Evolutionary conservation across 2,797 vertebrate genomes (phyloP).

Genomic region (Cheirogaleus major): DNA sequence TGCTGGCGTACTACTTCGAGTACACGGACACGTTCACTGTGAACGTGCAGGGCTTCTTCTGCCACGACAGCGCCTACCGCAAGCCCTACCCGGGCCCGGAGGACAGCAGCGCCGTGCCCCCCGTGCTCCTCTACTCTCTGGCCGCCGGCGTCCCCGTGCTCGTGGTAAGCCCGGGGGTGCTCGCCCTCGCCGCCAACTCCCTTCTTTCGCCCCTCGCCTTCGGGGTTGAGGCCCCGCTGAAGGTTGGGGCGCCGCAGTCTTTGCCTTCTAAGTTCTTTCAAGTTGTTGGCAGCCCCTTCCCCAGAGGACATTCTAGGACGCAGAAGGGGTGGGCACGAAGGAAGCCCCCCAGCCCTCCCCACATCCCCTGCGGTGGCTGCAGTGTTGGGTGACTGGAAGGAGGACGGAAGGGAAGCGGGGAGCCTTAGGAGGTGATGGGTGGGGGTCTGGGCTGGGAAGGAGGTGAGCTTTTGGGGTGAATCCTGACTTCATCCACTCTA

Average conservation of each 20-base stretch:
- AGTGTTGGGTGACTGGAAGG: neutral
- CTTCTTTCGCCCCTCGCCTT: neutral
- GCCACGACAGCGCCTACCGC: conserved; percentile 96
- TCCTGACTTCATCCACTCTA: neutral
- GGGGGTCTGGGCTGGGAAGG: neutral
- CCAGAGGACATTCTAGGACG: conserved; percentile 1
- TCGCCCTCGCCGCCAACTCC: neutral
- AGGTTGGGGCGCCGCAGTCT: neutral
- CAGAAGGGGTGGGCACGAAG: neutral
- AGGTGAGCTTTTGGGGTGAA: neutral
- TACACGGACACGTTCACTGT: conserved; percentile 98
- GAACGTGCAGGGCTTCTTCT: conserved; percentile 98
- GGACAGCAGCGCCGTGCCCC: conserved; percentile 95
- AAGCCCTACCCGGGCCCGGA: conserved; percentile 97
- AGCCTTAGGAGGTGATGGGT: neutral
- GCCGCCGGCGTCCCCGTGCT: conserved; percentile 94
- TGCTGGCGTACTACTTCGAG: conserved; percentile 99
- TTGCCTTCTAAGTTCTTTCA: conserved; percentile 58
- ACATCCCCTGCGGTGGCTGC: neutral
- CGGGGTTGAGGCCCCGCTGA: neutral
- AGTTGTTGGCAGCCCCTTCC: conserved; percentile 54
- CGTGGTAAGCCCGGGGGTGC: conserved; percentile 89
- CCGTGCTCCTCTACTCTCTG: conserved; percentile 93
- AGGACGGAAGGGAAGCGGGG: neutral
- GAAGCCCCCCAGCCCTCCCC: neutral